These are phyloP conservation scores for Danio albolineatus DNA, from an alignment of 2,797 vertebrate genomes.

Conservation along the genomic window DNA sequence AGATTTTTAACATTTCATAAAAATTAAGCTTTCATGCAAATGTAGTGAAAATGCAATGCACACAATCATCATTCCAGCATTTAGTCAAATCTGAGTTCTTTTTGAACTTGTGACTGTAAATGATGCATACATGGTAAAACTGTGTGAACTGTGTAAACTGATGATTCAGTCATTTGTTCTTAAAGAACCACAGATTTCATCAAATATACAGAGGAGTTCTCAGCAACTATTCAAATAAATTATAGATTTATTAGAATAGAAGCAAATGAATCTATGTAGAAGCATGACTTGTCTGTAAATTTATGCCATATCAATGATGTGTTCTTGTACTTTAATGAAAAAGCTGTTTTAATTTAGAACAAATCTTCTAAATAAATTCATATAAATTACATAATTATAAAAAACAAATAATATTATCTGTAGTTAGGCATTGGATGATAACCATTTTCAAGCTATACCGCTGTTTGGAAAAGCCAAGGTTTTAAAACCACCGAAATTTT, in stretches of 20 bases:
- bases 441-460: no score
- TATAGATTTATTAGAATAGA: no score
- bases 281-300: not conserved
- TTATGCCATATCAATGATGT: not conserved
- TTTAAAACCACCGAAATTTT: no score
- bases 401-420: no score
- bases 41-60: no score
- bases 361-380: no score
- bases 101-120: constrained; percentile 10
- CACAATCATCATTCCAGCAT: not conserved
- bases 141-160: constrained; percentile 14
- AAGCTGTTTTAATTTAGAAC: not conserved
- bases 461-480: no score
- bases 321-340: not conserved
- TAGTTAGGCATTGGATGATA: no score
- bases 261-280: no score
- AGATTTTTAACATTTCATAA: not conserved
- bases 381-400: no score
- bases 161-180: constrained; percentile 6
- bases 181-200: not conserved
- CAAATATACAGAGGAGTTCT: not conserved
- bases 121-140: constrained; percentile 23
- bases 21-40: not conserved
- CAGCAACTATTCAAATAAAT: not conserved
- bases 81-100: constrained; percentile 3